Evolutionary conservation across 1,140 invertebrate species (phyloP), one percentile per base, ranked within the genome.

Genomic region (Trachelipus rathkii): DNA sequence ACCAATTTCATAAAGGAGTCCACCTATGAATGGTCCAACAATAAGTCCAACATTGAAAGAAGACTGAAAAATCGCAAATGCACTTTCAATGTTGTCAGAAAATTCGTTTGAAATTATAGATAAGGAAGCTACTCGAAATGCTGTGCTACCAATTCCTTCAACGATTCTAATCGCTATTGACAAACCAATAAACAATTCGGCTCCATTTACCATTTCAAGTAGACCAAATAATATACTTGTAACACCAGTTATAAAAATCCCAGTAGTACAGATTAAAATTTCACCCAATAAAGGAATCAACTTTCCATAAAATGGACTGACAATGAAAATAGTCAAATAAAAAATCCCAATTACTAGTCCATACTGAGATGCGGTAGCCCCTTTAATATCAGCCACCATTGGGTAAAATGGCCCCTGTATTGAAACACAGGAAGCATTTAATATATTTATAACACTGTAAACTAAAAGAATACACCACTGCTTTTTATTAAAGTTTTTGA

Each of bases 11-110:
- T 83, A 81, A 72, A 84, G 73, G 9, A 79, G 80, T 21, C 83
- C 83, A 19, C 83, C 83, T 10, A 83, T 67, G 15, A 78, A 75
- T 0, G 83, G 83, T 4, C 83, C 83, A 43, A 82, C 50, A 67
- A 75, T 67, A 10, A 75, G 53, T 10, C 73, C 73, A 15, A 75
- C 73, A 13, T 53, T 53, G 33, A 75, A 75, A 43, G 33, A 75
- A 2, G 73, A 60, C 23, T 75, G 46, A 9, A 75, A 21, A 15
- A 67, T 44, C 10, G 73, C 73, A 68, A 75, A 75, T 43, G 73
- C 45, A 21, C 21, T 44, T 11, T 53, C 60, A 2, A 75, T 53
- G 44, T 75, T 68, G 11, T 75, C 73, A 0, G 73, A 44, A 75
- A 75, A 75, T 67, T 75, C 73, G 19, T 67, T 66, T 23, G 73